phyloP scores from a whole-genome alignment of 2,888 invertebrate species.

The Drosophila phalerata region DNA sequence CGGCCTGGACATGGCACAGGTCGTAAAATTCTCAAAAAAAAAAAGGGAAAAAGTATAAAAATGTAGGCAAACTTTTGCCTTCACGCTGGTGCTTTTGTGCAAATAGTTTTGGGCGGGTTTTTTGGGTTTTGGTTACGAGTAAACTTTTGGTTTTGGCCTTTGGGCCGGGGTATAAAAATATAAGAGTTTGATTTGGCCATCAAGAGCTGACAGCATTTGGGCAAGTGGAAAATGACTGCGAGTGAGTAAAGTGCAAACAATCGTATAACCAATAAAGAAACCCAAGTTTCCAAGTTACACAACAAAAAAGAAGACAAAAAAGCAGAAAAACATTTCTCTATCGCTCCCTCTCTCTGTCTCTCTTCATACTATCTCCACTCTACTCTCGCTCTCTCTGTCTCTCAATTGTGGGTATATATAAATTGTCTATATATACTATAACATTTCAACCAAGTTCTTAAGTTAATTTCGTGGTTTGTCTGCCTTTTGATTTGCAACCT shows the following conservation, averaged over 20 bases:
- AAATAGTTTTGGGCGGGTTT: conserved; percentile 61
- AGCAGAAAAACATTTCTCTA: conserved; percentile 50
- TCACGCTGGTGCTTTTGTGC: conserved; percentile 27
- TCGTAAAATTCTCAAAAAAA: conserved; percentile 53
- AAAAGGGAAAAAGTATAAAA: neutral
- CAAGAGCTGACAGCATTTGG: conserved; percentile 42
- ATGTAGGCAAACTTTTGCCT: conserved; percentile 41
- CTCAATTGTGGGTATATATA: conserved; percentile 14
- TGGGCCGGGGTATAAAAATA: conserved; percentile 24
- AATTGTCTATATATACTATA: conserved; percentile 30
- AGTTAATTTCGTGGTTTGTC: conserved; percentile 50
- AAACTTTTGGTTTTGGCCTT: conserved; percentile 33
- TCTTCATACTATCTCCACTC: conserved; percentile 5
- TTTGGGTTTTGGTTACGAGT: conserved; percentile 19
- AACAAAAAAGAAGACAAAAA: conserved; percentile 11
- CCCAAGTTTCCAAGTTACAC: conserved; percentile 9
- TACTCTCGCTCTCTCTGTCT: conserved; percentile 12
- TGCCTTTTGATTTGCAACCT: conserved; percentile 54
- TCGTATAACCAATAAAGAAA: conserved; percentile 17
- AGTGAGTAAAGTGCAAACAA: conserved; percentile 41
- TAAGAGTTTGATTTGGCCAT: conserved; percentile 55
- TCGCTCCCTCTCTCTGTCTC: conserved; percentile 15
- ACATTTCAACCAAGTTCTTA: conserved; percentile 46
- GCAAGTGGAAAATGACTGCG: conserved; percentile 14
- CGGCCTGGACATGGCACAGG: conserved; percentile 40